These are phyloP conservation scores for Drosophila ustulata DNA, from an alignment of 2,888 invertebrate genomes.

Conservation along the genomic window DNA sequence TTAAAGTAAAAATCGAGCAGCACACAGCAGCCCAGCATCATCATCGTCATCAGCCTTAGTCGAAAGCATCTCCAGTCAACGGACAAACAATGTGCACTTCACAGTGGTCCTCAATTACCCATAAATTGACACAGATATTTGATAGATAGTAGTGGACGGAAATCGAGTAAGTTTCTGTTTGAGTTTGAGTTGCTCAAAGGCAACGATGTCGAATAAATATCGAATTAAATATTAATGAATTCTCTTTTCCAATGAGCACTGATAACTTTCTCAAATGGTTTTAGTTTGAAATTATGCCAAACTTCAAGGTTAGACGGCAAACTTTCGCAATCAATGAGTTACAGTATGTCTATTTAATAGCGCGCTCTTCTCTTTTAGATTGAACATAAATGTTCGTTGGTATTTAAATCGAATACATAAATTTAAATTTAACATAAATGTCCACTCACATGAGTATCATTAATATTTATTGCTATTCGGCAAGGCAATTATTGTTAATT, in stretches of 20 bases:
- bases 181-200: background rate
- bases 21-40: constrained; percentile 27
- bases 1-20: constrained; percentile 78
- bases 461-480: background rate
- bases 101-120: constrained; percentile 41
- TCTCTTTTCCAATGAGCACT: background rate
- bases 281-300: background rate
- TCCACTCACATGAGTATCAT: background rate
- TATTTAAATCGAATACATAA: too few relatives aligned
- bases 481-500: too few relatives aligned
- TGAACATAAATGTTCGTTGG: background rate
- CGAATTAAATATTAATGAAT: background rate
- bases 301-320: background rate
- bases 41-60: constrained; percentile 8
- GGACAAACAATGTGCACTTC: constrained; percentile 41
- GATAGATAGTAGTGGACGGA: background rate
- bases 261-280: background rate
- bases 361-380: background rate
- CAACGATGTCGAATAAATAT: background rate
- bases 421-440: background rate
- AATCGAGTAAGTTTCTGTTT: background rate
- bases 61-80: constrained; percentile 17
- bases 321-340: background rate
- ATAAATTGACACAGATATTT: background rate
- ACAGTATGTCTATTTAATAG: constrained; percentile 1